Evolutionary conservation across 2,888 invertebrate genomes (phyloP).

Genomic region (Zeuzera pyrina): DNA sequence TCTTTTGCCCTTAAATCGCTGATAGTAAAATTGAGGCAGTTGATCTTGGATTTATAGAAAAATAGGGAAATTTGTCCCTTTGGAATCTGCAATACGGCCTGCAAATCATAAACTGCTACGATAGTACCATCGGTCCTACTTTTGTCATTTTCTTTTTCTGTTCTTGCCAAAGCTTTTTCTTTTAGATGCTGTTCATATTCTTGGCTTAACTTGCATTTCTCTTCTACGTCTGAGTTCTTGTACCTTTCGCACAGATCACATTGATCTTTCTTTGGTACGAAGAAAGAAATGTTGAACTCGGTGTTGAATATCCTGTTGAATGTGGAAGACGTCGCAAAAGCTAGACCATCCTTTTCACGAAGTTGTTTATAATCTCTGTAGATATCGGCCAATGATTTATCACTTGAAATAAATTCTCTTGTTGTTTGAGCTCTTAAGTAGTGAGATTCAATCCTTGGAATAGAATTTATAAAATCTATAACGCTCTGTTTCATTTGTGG

Average conservation of each 20-base stretch:
- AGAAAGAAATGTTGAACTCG: slow-evolving; percentile 21
- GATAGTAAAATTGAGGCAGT: slow-evolving; percentile 14
- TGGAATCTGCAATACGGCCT: slow-evolving; percentile 16
- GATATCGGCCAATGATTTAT: slow-evolving; percentile 19
- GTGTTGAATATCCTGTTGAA: slow-evolving; percentile 18
- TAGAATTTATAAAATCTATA: slow-evolving; percentile 8
- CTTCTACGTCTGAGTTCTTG: slow-evolving; percentile 13
- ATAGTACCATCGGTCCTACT: slow-evolving; percentile 4
- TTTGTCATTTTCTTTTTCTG: slow-evolving; percentile 14
- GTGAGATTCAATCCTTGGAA: slow-evolving; percentile 13
- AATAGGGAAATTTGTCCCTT: slow-evolving; percentile 16
- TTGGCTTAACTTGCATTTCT: slow-evolving; percentile 8
- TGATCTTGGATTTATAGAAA: slow-evolving; percentile 16
- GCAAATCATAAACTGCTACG: slow-evolving; percentile 18
- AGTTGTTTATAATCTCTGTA: slow-evolving; percentile 16
- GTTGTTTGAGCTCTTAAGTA: slow-evolving; percentile 16
- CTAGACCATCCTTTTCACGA: slow-evolving; percentile 9
- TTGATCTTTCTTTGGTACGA: slow-evolving; percentile 18
- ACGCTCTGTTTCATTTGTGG: slow-evolving; percentile 6
- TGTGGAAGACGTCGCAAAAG: slow-evolving; percentile 13
- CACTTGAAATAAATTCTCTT: slow-evolving; percentile 15
- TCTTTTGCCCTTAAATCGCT: slow-evolving; percentile 11
- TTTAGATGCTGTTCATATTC: no score
- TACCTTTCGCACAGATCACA: slow-evolving; percentile 20
- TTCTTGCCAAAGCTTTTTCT: slow-evolving; percentile 4